A percentile compares a stretch with the other conserved stretches of the same genome.
Evolutionary conservation across 2,888 invertebrate genomes (phyloP).

Genomic region (Drosophila macrospina): DNA sequence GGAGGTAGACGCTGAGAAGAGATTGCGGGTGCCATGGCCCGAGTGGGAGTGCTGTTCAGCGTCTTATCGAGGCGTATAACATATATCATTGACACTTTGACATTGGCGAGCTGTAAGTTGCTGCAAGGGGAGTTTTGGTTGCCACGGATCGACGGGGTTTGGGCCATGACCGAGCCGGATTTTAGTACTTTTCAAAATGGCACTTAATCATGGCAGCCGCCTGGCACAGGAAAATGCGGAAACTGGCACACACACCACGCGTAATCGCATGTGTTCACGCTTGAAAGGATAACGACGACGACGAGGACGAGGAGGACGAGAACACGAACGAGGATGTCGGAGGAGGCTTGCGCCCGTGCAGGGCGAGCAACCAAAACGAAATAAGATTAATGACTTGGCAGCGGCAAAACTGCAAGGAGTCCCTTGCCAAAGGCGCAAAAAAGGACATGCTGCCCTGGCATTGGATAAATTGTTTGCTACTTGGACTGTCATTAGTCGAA

Average conservation of each 20-base stretch:
- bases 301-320: neutral
- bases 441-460: conserved; percentile 66
- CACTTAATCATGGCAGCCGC: conserved; percentile 85
- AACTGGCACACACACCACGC: conserved; percentile 82
- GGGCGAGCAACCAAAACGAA: conserved; percentile 69
- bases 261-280: conserved; percentile 85
- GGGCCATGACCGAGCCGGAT: conserved; percentile 82
- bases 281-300: conserved; percentile 82
- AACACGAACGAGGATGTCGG: conserved; percentile 5
- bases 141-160: conserved; percentile 26
- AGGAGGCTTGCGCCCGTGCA: conserved; percentile 30
- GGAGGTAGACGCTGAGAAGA: neutral
- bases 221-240: conserved; percentile 82
- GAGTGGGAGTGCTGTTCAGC: conserved; percentile 39
- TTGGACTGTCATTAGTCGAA: conserved; percentile 84
- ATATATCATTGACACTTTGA: conserved; percentile 84
- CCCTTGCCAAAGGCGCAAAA: conserved; percentile 32
- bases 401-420: conserved; percentile 38
- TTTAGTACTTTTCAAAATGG: conserved; percentile 85
- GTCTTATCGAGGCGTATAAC: conserved; percentile 81
- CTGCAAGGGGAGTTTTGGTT: conserved; percentile 7
- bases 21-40: neutral
- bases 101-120: conserved; percentile 61
- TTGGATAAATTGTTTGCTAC: conserved; percentile 82
- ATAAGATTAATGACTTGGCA: conserved; percentile 84